These are phyloP conservation scores for Tetramorium alpestre DNA, from an alignment of 1,140 invertebrate species.

Conservation along the genomic window DNA sequence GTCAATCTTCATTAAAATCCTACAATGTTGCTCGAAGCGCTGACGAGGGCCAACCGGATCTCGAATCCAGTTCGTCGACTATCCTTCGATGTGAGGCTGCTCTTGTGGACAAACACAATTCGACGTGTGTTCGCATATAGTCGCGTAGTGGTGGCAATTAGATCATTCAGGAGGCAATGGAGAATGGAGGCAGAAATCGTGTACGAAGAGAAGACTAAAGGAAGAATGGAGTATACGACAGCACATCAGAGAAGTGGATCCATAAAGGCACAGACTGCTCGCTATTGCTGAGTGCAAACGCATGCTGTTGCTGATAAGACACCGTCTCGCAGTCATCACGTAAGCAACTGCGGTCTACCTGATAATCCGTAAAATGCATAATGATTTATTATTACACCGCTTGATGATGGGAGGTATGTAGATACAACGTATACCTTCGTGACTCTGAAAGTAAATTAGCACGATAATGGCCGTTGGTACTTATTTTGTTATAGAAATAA, in stretches of 20 bases:
- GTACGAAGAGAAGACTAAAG: neutral
- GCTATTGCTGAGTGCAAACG: constrained; percentile 75
- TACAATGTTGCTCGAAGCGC: constrained; percentile 49
- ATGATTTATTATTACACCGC: constrained; percentile 70
- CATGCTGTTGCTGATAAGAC: constrained; percentile 74
- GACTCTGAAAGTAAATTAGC: constrained; percentile 55
- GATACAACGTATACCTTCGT: constrained; percentile 15
- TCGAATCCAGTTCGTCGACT: constrained; percentile 30
- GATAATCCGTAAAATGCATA: constrained; percentile 73
- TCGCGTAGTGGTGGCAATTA: constrained; percentile 29
- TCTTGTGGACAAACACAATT: constrained; percentile 17
- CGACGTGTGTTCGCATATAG: constrained; percentile 36
- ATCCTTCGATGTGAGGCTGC: neutral
- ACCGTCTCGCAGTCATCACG: constrained; percentile 67
- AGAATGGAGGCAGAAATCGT: neutral
- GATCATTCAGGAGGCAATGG: constrained; percentile 11
- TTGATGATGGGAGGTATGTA: neutral
- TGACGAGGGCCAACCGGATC: constrained; percentile 61
- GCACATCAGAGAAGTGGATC: neutral
- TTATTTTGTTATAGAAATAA: constrained; percentile 24
- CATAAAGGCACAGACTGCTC: constrained; percentile 43
- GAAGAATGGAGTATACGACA: constrained; percentile 22
- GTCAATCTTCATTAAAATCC: constrained; percentile 68
- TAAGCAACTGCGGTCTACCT: constrained; percentile 38
- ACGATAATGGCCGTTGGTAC: constrained; percentile 38